These are phyloP conservation scores for Ctenochaetus hawaiiensis DNA, from an alignment of 2,797 vertebrate species.

Conservation along the genomic window DNA sequence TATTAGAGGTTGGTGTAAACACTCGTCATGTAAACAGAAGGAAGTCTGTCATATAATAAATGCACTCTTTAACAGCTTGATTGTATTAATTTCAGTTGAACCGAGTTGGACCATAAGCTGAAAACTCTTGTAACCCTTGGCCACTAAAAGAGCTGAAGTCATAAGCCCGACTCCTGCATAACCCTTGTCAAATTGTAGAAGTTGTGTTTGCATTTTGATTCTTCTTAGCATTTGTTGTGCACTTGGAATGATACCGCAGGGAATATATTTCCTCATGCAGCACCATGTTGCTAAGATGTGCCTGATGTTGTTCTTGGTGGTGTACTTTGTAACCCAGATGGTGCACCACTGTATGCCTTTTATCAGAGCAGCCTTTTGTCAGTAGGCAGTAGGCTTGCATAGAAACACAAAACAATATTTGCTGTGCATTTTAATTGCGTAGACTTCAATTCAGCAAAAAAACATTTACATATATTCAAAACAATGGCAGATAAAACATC, in stretches of 20 bases:
- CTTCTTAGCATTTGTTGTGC: slow-evolving; percentile 42
- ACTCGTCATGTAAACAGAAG: slow-evolving; percentile 12
- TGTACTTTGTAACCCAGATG: slow-evolving; percentile 76
- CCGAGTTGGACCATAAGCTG: slow-evolving; percentile 23
- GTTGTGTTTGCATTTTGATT: slow-evolving; percentile 44
- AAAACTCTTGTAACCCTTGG: slow-evolving; percentile 30
- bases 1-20: slow-evolving; percentile 1
- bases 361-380: slow-evolving; percentile 64
- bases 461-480: slow-evolving; percentile 56
- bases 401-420: slow-evolving; percentile 59
- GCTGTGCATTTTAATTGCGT: slow-evolving; percentile 74
- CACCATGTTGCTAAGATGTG: slow-evolving; percentile 53
- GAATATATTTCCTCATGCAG: slow-evolving; percentile 54
- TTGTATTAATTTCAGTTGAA: slow-evolving; percentile 24
- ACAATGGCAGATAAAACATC: slow-evolving; percentile 79
- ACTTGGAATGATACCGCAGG: slow-evolving; percentile 55
- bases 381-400: slow-evolving; percentile 41
- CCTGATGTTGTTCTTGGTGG: slow-evolving; percentile 65
- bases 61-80: background rate
- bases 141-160: slow-evolving; percentile 31
- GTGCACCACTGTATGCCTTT: slow-evolving; percentile 73
- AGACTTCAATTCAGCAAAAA: slow-evolving; percentile 42
- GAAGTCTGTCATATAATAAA: slow-evolving; percentile 10
- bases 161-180: slow-evolving; percentile 26
- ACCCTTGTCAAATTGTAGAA: slow-evolving; percentile 37